phyloP scores from a whole-genome alignment of 2,797 vertebrate species.

The Pachyuromys duprasi region DNA sequence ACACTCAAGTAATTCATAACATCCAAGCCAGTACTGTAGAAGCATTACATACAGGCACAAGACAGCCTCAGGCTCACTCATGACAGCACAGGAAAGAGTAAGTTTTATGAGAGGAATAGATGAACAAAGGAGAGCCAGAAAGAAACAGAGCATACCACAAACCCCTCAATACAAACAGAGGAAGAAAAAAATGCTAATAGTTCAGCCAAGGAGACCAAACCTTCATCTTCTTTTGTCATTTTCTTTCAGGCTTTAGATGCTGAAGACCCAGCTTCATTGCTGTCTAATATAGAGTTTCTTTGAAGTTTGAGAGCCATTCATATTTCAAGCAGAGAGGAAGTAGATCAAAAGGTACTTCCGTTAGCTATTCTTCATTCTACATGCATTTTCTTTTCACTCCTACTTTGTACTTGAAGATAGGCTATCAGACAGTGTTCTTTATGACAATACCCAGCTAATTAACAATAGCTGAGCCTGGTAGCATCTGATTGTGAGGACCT shows the following conservation, averaged over 20 bases:
- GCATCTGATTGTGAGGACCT: constrained; percentile 40
- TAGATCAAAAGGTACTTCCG: constrained; percentile 50
- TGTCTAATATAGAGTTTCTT: neutral
- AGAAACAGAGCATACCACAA: neutral
- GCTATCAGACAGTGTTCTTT: constrained; percentile 43
- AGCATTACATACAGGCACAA: neutral
- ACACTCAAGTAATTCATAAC: neutral
- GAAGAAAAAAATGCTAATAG: no score
- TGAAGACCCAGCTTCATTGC: neutral
- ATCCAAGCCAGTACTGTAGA: neutral
- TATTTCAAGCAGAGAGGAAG: constrained; percentile 65
- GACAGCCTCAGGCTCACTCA: no score
- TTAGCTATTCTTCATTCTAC: constrained; percentile 47
- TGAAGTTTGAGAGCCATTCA: neutral
- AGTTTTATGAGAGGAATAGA: neutral
- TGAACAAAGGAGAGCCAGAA: neutral
- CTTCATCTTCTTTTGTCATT: neutral
- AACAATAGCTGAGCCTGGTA: constrained; percentile 54
- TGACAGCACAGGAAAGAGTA: neutral
- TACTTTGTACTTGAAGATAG: constrained; percentile 37
- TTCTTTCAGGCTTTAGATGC: neutral
- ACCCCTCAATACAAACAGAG: neutral
- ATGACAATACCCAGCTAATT: constrained; percentile 64
- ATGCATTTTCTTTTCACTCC: neutral
- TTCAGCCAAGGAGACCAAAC: neutral